Evolutionary conservation across 1,140 invertebrate species (phyloP).

Genomic region (Homarus americanus): DNA sequence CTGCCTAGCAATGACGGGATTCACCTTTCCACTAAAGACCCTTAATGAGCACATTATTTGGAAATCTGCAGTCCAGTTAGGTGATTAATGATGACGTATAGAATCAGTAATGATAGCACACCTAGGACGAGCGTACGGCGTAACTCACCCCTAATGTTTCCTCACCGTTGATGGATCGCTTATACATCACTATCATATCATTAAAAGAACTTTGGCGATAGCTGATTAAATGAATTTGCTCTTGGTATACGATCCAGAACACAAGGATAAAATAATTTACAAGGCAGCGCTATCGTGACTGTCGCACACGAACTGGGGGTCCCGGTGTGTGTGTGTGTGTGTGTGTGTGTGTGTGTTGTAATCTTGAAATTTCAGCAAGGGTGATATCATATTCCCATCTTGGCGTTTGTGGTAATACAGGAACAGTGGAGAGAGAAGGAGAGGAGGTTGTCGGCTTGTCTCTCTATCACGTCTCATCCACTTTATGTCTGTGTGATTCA

Average conservation of each 20-base stretch:
- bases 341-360: not conserved
- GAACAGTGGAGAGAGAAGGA: no score
- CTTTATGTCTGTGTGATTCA: no score
- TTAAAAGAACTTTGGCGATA: not conserved
- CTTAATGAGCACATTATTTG: not conserved
- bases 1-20: not conserved
- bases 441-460: no score
- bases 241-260: not conserved
- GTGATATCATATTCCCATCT: not conserved
- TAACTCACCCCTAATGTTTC: slow-evolving; percentile 2
- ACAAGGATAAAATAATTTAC: not conserved
- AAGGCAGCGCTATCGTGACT: not conserved
- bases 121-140: not conserved
- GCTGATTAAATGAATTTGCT: slow-evolving; percentile 9
- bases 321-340: not conserved
- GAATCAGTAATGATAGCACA: not conserved
- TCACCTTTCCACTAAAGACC: slow-evolving; percentile 11
- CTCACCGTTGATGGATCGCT: not conserved
- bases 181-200: slow-evolving; percentile 6
- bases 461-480: no score
- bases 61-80: not conserved
- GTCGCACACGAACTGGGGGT: not conserved
- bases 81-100: slow-evolving; percentile 8
- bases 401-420: not conserved
- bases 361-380: not conserved